phyloP scores from a whole-genome alignment of 2,113 vertebrate species.

The Alectura lathami region DNA sequence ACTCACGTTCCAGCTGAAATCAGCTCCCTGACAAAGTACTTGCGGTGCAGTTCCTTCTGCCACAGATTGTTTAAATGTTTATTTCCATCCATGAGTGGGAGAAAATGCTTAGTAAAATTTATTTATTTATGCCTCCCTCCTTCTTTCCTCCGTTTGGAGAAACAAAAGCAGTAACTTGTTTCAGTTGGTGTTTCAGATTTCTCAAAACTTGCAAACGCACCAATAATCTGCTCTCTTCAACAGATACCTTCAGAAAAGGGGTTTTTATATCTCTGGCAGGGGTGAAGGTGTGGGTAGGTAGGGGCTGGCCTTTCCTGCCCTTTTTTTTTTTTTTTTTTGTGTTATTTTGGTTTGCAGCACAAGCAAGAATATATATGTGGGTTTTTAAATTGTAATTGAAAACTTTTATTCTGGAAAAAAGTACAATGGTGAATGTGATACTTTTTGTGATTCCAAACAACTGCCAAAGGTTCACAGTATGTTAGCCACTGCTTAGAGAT shows the following conservation, averaged over 20 bases:
- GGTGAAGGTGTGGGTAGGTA: background rate
- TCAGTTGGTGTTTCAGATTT: background rate
- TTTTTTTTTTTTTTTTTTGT: background rate
- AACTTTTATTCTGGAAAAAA: background rate
- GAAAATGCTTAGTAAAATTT: background rate
- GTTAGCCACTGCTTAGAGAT: background rate
- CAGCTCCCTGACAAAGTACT: background rate
- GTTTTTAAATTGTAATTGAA: background rate
- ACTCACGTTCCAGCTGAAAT: background rate
- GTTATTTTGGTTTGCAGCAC: conserved; percentile 1
- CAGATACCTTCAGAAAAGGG: background rate
- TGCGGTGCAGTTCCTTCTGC: background rate
- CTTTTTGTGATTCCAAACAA: background rate
- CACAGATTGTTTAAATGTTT: conserved; percentile 9
- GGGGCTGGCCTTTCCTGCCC: background rate
- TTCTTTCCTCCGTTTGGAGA: background rate
- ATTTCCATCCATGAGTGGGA: background rate
- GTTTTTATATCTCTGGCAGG: background rate
- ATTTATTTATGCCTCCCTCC: background rate
- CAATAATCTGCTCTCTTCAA: background rate
- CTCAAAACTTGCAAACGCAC: background rate
- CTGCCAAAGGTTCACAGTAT: background rate
- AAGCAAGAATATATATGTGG: background rate
- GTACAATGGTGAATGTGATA: background rate
- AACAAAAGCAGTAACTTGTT: background rate